Conservation (phyloP, 2,888 invertebrate species). For the Melangyna quadrimaculata region DNA sequence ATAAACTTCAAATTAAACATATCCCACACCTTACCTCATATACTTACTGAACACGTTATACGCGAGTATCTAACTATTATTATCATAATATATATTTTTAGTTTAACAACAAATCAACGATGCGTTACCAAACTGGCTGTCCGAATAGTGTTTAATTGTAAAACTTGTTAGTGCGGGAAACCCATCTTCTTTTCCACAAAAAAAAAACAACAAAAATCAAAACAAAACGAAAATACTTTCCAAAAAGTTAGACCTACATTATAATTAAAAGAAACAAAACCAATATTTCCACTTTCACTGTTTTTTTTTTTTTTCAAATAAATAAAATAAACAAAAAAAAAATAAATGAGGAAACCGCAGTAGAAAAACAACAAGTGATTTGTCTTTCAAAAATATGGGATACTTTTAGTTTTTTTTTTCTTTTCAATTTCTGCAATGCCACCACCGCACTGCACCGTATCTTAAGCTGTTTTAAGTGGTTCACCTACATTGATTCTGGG, state of each 20-base stretch:
- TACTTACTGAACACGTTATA: neutral
- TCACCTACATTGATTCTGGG: conserved; percentile 14
- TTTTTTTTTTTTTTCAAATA: neutral
- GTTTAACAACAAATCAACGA: neutral
- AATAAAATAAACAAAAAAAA: neutral
- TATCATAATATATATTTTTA: neutral
- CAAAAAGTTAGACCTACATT: conserved; percentile 21
- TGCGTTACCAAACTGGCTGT: neutral
- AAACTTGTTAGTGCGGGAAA: neutral
- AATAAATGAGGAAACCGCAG: neutral
- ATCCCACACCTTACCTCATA: neutral
- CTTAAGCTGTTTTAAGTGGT: conserved; percentile 1
- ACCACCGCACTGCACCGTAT: neutral
- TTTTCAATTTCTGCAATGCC: neutral
- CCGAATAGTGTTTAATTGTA: neutral
- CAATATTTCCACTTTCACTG: conserved; percentile 64
- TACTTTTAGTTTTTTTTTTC: neutral
- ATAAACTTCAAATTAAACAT: conserved; percentile 17
- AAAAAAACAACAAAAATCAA: neutral
- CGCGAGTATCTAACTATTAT: neutral
- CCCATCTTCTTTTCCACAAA: neutral
- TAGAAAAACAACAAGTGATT: neutral
- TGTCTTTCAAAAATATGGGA: neutral
- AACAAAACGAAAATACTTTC: conserved; percentile 7
- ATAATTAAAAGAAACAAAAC: conserved; percentile 31